Conservation (phyloP, 2,113 vertebrate genomes). For the Pagrus major region DNA sequence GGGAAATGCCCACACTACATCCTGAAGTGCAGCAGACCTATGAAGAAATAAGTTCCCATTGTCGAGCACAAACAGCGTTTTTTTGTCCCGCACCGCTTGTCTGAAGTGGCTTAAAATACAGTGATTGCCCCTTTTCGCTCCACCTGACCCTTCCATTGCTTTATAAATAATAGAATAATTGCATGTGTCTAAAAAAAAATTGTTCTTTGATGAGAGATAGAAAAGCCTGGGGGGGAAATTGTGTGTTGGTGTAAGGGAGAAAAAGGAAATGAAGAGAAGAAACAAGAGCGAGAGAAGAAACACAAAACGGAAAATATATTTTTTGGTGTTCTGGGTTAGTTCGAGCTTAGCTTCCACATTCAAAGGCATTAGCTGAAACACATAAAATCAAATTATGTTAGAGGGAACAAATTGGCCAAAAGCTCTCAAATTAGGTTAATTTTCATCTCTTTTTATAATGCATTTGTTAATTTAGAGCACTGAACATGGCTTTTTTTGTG, state of each 20-base stretch:
- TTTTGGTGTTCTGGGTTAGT: not conserved
- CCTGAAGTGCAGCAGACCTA: not conserved
- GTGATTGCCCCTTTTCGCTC: slow-evolving; percentile 15
- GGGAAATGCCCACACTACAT: not conserved
- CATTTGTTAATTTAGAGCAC: not conserved
- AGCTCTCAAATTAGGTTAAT: not conserved
- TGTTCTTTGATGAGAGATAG: not conserved
- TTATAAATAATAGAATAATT: slow-evolving; percentile 37
- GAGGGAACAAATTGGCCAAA: not conserved
- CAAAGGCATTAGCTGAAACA: not conserved
- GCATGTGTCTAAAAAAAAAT: slow-evolving; percentile 1
- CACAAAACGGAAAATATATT: not conserved
- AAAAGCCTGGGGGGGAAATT: not conserved
- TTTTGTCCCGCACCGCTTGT: slow-evolving; percentile 28
- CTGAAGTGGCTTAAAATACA: slow-evolving; percentile 44
- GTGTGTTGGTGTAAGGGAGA: not conserved
- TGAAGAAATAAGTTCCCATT: slow-evolving; percentile 19
- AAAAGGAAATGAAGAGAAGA: no score
- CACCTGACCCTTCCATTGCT: not conserved
- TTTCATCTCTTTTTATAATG: not conserved
- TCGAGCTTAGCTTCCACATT: not conserved
- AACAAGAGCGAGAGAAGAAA: not conserved
- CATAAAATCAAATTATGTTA: not conserved
- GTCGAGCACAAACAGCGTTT: slow-evolving; percentile 21
- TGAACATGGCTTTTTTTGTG: not conserved